Percentiles rank a stretch among this genome's conserved stretches.
These are phyloP conservation scores for Caiman crocodilus DNA, from an alignment of 2,797 vertebrate species.

Conservation along the genomic window DNA sequence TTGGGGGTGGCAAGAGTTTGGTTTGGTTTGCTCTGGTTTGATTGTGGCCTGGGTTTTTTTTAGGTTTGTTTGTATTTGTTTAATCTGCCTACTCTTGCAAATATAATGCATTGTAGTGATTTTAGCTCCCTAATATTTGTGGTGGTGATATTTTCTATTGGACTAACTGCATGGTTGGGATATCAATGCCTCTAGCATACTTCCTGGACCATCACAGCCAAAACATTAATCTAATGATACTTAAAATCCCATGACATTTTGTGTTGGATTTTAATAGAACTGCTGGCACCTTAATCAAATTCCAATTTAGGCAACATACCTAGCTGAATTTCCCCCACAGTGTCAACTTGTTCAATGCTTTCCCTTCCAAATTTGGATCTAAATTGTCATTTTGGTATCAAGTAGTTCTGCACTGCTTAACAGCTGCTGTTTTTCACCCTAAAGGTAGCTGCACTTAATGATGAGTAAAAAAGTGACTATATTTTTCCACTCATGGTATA, in stretches of 20 bases:
- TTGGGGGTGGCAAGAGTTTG: too few relatives aligned
- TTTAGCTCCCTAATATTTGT: too few relatives aligned
- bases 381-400: background rate
- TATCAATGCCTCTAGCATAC: too few relatives aligned
- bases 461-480: background rate
- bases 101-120: background rate
- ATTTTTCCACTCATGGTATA: background rate
- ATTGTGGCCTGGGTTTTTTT: too few relatives aligned
- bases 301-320: slow-evolving; percentile 21
- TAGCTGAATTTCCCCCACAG: slow-evolving; percentile 17
- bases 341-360: background rate
- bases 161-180: too few relatives aligned
- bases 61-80: background rate
- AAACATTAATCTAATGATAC: background rate
- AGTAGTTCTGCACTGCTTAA: background rate
- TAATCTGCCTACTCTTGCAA: background rate
- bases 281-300: slow-evolving; percentile 25
- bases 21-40: too few relatives aligned
- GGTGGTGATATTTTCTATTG: too few relatives aligned
- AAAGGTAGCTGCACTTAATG: background rate
- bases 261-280: slow-evolving; percentile 2
- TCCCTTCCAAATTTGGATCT: background rate
- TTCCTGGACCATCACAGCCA: background rate
- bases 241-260: background rate
- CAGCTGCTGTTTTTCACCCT: background rate